Evolutionary conservation across 2,797 vertebrate species (phyloP).

Genomic region (Melanotaenia parkinsoni): DNA sequence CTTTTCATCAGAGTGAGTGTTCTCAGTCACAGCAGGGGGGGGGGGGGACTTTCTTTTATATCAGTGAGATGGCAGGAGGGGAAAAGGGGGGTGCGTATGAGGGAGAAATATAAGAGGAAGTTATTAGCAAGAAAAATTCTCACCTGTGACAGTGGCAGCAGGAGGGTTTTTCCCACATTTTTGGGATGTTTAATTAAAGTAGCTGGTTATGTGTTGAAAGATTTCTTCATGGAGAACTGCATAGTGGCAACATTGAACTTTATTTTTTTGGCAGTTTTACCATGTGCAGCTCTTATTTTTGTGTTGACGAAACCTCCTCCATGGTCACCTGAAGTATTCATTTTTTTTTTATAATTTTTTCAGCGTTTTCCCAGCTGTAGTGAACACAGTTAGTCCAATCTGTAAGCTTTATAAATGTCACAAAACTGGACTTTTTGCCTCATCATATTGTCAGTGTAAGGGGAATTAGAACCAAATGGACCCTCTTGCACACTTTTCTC

Average conservation of each 20-base stretch:
- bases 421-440: neutral
- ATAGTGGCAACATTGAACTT: neutral
- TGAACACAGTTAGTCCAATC: neutral
- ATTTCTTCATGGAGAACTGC: neutral
- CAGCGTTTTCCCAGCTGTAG: neutral
- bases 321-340: neutral
- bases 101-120: slow-evolving; percentile 29
- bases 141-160: slow-evolving; percentile 43
- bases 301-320: slow-evolving; percentile 11
- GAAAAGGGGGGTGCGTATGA: slow-evolving; percentile 15
- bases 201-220: slow-evolving; percentile 19
- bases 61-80: slow-evolving; percentile 52
- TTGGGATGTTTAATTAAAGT: slow-evolving; percentile 53
- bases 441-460: neutral
- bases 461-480: neutral
- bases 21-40: slow-evolving; percentile 47
- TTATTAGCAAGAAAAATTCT: slow-evolving; percentile 55
- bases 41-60: slow-evolving; percentile 59
- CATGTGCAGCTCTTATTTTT: slow-evolving; percentile 6
- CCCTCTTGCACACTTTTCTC: neutral
- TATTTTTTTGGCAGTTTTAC: neutral
- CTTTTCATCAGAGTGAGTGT: slow-evolving; percentile 71
- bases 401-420: neutral
- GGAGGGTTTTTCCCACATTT: slow-evolving; percentile 38
- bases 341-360: neutral